A percentile compares a stretch with the other conserved stretches of the same genome.
phyloP scores from a whole-genome alignment of 1,140 invertebrate genomes.

The Conus ventricosus region DNA sequence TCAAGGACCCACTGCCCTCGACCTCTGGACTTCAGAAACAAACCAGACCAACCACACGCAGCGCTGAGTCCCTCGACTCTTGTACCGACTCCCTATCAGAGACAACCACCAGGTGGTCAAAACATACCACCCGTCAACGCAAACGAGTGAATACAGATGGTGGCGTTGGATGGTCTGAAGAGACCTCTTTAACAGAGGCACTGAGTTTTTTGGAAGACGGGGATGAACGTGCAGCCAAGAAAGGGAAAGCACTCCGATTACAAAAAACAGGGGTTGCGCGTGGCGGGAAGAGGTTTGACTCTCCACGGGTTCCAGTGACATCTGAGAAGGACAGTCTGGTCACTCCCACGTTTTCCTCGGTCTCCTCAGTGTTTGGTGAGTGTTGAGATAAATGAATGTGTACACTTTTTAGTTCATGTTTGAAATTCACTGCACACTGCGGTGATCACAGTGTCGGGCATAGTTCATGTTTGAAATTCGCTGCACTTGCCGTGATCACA shows the following conservation, averaged over 20 bases:
- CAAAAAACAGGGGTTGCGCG: not conserved
- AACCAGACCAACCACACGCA: no score
- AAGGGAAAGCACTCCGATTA: not conserved
- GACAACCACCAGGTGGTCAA: not conserved
- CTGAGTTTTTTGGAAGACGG: not conserved
- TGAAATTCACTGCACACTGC: no score
- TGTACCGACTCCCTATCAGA: not conserved
- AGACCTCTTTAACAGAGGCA: not conserved
- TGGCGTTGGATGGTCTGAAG: not conserved
- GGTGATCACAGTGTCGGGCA: no score
- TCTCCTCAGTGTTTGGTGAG: slow-evolving; percentile 38
- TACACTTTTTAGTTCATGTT: no score
- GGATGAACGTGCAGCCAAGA: not conserved
- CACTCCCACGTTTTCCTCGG: slow-evolving; percentile 30
- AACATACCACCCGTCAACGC: not conserved
- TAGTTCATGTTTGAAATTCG: no score
- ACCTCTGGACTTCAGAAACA: not conserved
- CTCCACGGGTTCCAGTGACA: not conserved
- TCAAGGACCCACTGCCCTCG: not conserved
- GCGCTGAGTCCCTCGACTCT: not conserved
- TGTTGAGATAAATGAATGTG: not conserved
- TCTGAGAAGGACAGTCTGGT: not conserved
- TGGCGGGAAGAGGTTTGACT: not conserved
- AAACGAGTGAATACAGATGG: not conserved
- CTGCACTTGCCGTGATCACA: no score